phyloP scores from a whole-genome alignment of 2,888 invertebrate species.

The Aethes cnicana region DNA sequence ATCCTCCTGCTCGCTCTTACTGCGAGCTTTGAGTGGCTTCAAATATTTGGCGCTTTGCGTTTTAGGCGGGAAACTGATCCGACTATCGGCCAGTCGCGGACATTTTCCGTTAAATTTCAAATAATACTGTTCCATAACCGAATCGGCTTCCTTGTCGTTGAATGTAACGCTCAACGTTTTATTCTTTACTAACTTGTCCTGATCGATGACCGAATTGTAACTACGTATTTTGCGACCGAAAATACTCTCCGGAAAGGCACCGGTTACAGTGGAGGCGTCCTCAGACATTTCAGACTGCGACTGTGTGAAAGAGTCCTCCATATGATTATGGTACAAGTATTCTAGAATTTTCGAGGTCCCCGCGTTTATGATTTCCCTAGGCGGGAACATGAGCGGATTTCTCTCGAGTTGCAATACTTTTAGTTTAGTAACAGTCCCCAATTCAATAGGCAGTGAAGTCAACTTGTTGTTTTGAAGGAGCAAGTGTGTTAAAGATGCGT shows the following conservation, averaged over 20 bases:
- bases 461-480: slow-evolving; percentile 85
- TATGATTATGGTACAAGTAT: slow-evolving; percentile 61
- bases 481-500: slow-evolving; percentile 82
- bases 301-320: slow-evolving; percentile 53
- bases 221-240: slow-evolving; percentile 51
- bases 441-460: slow-evolving; percentile 82
- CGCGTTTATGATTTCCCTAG: slow-evolving; percentile 72
- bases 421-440: slow-evolving; percentile 83
- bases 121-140: slow-evolving; percentile 50
- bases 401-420: slow-evolving; percentile 83
- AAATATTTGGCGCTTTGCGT: slow-evolving; percentile 72
- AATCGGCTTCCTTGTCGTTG: slow-evolving; percentile 58
- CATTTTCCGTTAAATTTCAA: slow-evolving; percentile 61
- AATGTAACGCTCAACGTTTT: slow-evolving; percentile 56
- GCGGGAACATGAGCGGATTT: slow-evolving; percentile 84
- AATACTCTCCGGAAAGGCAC: slow-evolving; percentile 38
- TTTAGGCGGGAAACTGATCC: slow-evolving; percentile 65
- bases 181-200: slow-evolving; percentile 43
- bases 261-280: slow-evolving; percentile 36
- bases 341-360: slow-evolving; percentile 68
- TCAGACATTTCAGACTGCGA: slow-evolving; percentile 60
- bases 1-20: slow-evolving; percentile 48
- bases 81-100: slow-evolving; percentile 62
- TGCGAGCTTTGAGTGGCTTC: slow-evolving; percentile 44
- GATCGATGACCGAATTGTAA: slow-evolving; percentile 67